These are phyloP conservation scores for Larimichthys crocea DNA, from an alignment of 2,113 vertebrate species.

Conservation along the genomic window DNA sequence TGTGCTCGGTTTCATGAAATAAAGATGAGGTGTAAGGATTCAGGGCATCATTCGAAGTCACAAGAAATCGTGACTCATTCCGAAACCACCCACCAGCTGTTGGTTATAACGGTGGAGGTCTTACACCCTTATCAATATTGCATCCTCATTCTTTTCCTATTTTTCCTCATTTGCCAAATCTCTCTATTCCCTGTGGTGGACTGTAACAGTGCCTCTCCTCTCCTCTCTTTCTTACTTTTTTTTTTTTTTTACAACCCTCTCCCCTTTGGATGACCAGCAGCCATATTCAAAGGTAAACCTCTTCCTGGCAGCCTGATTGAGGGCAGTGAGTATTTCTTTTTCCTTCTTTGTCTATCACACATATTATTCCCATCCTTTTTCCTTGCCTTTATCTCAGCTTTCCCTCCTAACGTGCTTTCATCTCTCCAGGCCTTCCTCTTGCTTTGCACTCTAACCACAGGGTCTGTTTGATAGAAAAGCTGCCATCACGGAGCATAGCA, in stretches of 20 bases:
- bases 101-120: slow-evolving; percentile 28
- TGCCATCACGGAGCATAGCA: background rate
- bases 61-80: slow-evolving; percentile 42
- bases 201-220: slow-evolving; percentile 63
- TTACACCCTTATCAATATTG: slow-evolving; percentile 37
- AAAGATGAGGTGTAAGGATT: slow-evolving; percentile 46
- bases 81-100: slow-evolving; percentile 38
- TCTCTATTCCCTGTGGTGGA: slow-evolving; percentile 44
- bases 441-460: slow-evolving; percentile 18
- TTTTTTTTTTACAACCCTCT: slow-evolving; percentile 27
- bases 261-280: slow-evolving; percentile 70
- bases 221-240: slow-evolving; percentile 59
- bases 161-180: slow-evolving; percentile 39
- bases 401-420: background rate
- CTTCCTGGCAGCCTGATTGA: slow-evolving; percentile 75
- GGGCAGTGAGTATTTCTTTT: slow-evolving; percentile 72
- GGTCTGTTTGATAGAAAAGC: slow-evolving; percentile 17
- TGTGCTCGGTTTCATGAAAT: slow-evolving; percentile 48
- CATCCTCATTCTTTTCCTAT: slow-evolving; percentile 29
- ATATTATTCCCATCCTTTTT: background rate
- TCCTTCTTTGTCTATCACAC: slow-evolving; percentile 6
- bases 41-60: slow-evolving; percentile 32
- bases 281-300: slow-evolving; percentile 83
- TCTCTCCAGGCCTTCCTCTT: background rate
- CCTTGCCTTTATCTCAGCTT: background rate